These are phyloP conservation scores for Pachycephus smyrnensis DNA, from an alignment of 2,888 invertebrate species.

Conservation along the genomic window DNA sequence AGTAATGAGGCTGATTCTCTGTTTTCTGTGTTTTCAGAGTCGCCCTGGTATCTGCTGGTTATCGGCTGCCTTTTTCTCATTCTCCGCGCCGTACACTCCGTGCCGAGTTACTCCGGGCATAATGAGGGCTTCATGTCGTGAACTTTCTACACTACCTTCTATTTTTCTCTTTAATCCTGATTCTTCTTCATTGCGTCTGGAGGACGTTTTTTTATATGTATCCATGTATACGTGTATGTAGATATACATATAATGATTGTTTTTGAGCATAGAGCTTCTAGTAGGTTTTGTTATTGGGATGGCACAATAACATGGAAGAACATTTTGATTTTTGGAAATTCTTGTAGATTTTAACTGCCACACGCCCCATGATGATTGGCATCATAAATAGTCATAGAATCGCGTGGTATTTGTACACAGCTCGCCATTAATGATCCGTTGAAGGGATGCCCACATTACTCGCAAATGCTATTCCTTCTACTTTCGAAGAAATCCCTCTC, in stretches of 20 bases:
- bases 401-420: neutral
- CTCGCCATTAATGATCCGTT: no score
- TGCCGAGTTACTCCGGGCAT: slow-evolving; percentile 37
- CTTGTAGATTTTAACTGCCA: neutral
- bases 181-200: slow-evolving; percentile 4
- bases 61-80: slow-evolving; percentile 47
- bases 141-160: slow-evolving; percentile 41
- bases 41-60: slow-evolving; percentile 56
- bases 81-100: slow-evolving; percentile 6
- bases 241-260: neutral
- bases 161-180: slow-evolving; percentile 15
- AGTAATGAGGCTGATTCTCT: slow-evolving; percentile 64
- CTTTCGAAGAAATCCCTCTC: no score
- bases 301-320: no score
- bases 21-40: slow-evolving; percentile 61
- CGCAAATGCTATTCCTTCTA: no score
- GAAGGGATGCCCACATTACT: no score
- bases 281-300: neutral
- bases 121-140: slow-evolving; percentile 61
- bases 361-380: neutral
- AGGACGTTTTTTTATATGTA: neutral
- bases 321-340: neutral
- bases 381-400: neutral
- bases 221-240: neutral
- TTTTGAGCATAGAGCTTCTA: neutral